Evolutionary conservation across 2,113 vertebrate species (phyloP), one percentile per base, ranked within the genome.

Genomic region (Lepidothrix coronata): DNA sequence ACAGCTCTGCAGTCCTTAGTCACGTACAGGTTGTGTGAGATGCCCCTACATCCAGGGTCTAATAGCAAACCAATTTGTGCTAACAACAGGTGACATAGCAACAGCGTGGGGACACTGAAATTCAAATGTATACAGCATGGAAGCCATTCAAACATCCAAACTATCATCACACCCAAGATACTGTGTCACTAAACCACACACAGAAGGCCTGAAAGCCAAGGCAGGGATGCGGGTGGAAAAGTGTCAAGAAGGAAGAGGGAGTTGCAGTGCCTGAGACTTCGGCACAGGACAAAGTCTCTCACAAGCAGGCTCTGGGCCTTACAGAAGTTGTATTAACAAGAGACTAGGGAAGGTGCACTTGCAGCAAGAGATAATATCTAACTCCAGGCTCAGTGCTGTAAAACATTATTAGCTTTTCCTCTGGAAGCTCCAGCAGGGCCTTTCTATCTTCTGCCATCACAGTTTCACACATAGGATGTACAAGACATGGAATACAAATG

Each of bases 1-100:
- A 44, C 1, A 0, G 30, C 44, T 77, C 31, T 37, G 22, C n/a
- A 51, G 61, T 46, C 3, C 0, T 22, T 35, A 20, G 9, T 44
- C 61, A 74, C 3, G 0, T 33, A 77, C 11, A 11, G 20, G 24
- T 25, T 52, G 43, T 20, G 17, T 1, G 24, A 49, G 54, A 54
- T 14, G 37, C 9, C 10, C 22, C 27, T 30, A 14, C 22, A 43
- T 2, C 15, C 4, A 0, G 22, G 23, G 10, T 44, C 57, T 59
- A 65, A 68, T 0, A 43, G 18, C 27, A 57, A 74, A 79, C 4
- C 31, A 12, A n/a, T 22, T 2, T 84, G 46, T 44, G 15, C 35
- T 46, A 57, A 57, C 0, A 1, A 74, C 30, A 54, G 61, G 27
- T 24, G 22, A 54, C 13, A 37, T 35, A 59, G 28, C 41, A 61